phyloP scores from a whole-genome alignment of 1,140 invertebrate species.

The Zophobas morio region DNA sequence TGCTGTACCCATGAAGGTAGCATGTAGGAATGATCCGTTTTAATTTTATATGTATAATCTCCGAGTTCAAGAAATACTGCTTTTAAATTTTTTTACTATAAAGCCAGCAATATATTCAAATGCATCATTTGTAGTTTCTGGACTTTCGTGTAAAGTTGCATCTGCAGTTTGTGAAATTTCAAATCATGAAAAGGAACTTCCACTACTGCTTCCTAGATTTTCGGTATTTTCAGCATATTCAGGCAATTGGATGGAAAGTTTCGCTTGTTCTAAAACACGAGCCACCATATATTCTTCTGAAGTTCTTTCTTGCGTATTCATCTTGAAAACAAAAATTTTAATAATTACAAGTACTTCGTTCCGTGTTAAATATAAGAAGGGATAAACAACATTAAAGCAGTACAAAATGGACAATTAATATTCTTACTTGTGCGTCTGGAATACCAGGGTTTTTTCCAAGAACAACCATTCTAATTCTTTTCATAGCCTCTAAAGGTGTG shows the following conservation, averaged over 20 bases:
- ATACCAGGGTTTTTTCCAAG: conserved; percentile 12
- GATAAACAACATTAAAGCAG: no score
- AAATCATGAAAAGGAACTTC: no score
- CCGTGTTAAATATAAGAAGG: no score
- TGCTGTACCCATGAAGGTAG: conserved; percentile 23
- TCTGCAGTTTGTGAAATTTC: background rate
- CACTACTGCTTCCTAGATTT: no score
- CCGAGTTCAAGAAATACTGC: background rate
- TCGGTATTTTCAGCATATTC: no score
- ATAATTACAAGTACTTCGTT: no score
- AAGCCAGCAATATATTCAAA: conserved; percentile 28
- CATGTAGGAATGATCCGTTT: conserved; percentile 5
- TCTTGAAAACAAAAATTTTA: background rate
- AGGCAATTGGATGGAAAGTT: background rate
- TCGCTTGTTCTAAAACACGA: background rate
- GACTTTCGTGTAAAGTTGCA: background rate
- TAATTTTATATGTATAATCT: conserved; percentile 9
- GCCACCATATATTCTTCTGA: conserved; percentile 12
- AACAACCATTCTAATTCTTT: conserved; percentile 26
- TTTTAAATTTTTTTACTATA: conserved; percentile 34
- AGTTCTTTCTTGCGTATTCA: background rate
- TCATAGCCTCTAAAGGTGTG: background rate
- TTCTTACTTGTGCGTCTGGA: background rate
- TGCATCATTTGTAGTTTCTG: conserved; percentile 12
- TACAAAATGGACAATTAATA: no score